Percentiles rank a stretch among this genome's conserved stretches.
Conservation (phyloP, 2,797 vertebrate species). For the Carcharodon carcharias region DNA sequence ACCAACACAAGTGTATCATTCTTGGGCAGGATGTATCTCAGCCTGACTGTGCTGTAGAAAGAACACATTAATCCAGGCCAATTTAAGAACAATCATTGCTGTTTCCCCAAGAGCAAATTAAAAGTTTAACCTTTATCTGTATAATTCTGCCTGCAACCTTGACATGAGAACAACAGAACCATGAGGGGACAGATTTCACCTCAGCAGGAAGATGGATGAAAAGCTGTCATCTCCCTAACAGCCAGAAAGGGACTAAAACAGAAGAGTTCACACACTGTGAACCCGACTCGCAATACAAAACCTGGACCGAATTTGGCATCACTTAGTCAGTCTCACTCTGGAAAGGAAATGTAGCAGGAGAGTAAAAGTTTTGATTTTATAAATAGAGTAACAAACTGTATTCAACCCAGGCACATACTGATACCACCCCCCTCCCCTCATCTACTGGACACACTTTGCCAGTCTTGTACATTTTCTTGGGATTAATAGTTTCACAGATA, state of each 20-base stretch:
- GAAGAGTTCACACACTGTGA: background rate
- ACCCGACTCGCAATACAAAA: background rate
- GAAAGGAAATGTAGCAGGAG: background rate
- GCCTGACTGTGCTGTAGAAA: background rate
- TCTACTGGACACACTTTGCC: background rate
- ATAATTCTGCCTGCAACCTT: background rate
- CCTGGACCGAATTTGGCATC: background rate
- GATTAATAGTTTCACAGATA: background rate
- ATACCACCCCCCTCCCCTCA: background rate
- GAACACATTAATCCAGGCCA: background rate
- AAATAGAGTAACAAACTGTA: background rate
- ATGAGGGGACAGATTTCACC: background rate
- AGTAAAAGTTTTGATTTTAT: background rate
- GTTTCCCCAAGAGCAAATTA: background rate
- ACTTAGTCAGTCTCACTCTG: background rate
- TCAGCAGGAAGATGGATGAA: background rate
- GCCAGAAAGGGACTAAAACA: background rate
- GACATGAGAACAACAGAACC: background rate
- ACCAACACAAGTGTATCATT: background rate
- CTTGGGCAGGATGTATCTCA: background rate
- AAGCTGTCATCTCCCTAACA: background rate
- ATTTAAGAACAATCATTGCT: background rate
- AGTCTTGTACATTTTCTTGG: background rate
- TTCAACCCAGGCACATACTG: background rate
- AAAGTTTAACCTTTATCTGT: background rate